Conservation (phyloP, 2,888 invertebrate genomes). For the Charanyca ferruginea region DNA sequence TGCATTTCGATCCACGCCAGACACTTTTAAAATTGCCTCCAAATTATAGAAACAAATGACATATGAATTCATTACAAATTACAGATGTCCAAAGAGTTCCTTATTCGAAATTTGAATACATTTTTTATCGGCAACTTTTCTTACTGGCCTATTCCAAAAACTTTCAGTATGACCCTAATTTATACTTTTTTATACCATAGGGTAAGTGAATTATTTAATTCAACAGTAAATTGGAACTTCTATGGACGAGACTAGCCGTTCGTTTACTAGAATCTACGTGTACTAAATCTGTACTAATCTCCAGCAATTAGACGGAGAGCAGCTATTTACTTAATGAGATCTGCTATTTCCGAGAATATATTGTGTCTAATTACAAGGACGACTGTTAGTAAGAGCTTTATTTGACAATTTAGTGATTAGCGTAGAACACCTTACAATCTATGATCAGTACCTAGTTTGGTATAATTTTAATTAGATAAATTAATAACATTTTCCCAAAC, state of each 20-base stretch:
- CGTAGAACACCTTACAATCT: neutral
- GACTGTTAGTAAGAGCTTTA: slow-evolving; percentile 12
- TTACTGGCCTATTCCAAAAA: no score
- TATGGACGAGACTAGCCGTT: neutral
- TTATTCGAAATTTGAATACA: no score
- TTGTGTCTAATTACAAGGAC: slow-evolving; percentile 23
- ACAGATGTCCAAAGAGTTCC: no score
- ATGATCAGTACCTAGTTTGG: neutral
- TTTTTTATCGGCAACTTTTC: no score
- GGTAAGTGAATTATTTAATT: slow-evolving; percentile 1
- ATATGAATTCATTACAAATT: no score
- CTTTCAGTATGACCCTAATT: no score
- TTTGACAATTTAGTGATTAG: slow-evolving; percentile 10
- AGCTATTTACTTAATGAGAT: slow-evolving; percentile 40
- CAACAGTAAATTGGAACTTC: slow-evolving; percentile 12
- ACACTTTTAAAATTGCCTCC: no score
- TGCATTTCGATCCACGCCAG: no score
- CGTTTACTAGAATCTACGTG: slow-evolving; percentile 17
- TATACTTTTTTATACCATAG: no score
- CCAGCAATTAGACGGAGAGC: slow-evolving; percentile 35
- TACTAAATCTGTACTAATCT: slow-evolving; percentile 52
- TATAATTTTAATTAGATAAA: neutral
- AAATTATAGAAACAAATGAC: no score
- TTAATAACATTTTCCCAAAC: no score
- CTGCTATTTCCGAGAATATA: slow-evolving; percentile 34